Percentiles rank a stretch among this genome's conserved stretches.
These are phyloP conservation scores for Dastarcus helophoroides DNA, from an alignment of 2,888 invertebrate species.

Conservation along the genomic window DNA sequence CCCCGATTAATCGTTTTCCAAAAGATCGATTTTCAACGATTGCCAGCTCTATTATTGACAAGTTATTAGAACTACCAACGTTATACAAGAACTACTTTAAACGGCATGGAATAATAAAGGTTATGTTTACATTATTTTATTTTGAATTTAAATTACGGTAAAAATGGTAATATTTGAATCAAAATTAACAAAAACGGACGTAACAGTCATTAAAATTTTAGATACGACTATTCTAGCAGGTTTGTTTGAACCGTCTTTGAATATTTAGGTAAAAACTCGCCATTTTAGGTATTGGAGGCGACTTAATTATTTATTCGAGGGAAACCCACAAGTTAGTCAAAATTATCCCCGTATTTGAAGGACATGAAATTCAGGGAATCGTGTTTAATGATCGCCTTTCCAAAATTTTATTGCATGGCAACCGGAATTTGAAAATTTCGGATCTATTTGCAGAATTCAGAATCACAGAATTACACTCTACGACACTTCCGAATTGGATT, in stretches of 20 bases:
- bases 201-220: slow-evolving; percentile 42
- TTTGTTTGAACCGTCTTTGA: too few species aligned
- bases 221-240: slow-evolving; percentile 39
- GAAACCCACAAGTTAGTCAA: slow-evolving; percentile 18
- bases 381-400: slow-evolving; percentile 26
- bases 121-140: slow-evolving; percentile 3
- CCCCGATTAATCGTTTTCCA: too few species aligned
- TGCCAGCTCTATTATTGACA: too few species aligned
- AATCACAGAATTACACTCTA: slow-evolving; percentile 19
- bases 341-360: slow-evolving; percentile 31
- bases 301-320: slow-evolving; percentile 25
- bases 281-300: slow-evolving; percentile 46
- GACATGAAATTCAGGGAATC: slow-evolving; percentile 50
- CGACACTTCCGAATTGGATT: slow-evolving; percentile 52
- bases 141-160: slow-evolving; percentile 2
- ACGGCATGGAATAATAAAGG: too few species aligned
- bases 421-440: slow-evolving; percentile 39
- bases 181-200: slow-evolving; percentile 30
- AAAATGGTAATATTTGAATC: slow-evolving; percentile 7
- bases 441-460: slow-evolving; percentile 15
- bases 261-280: slow-evolving; percentile 7
- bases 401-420: slow-evolving; percentile 45
- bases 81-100: too few species aligned
- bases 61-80: too few species aligned
- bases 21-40: too few species aligned